Evolutionary conservation across 1,140 invertebrate species (phyloP), one percentile per base, ranked within the genome.

Genomic region (Hyphantria cunea): DNA sequence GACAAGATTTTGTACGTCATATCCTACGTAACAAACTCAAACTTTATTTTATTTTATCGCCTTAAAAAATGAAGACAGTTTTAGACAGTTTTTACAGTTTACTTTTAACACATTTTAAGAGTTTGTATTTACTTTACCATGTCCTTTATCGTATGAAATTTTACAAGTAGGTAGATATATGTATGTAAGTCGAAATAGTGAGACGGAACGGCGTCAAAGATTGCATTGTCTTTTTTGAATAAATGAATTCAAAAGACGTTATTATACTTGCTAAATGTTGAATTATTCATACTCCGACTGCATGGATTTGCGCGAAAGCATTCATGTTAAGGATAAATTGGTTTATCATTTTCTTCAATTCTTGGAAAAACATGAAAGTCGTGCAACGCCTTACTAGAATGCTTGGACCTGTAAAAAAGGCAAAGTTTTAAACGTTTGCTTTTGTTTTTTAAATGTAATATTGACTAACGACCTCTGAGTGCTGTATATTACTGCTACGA

Each of bases 161-260:
- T 25, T 1, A 25, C 17, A 25, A 25, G 5, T 25, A 25, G 1
- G 17, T 25, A 5, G 5, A 25, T 25, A 1, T 3, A 25, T 25
- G 17, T 25, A 25, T 41, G 8, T 13, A 11, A 33, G 8, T 9
- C 17, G 11, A n/a, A 10, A 51, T 7, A 11, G 14, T 14, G 15
- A 60, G 58, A 60, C 58, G 31, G 48, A 60, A 60, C 51, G 58
- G 58, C 48, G 58, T 33, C 58, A 14, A 51, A 12, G 45, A 51
- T 44, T 50, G 31, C 39, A 60, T 58, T 44, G 39, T 32, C 15
- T 42, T 42, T n/a, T n/a, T n/a, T n/a, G n/a, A n/a, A 48, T 58
- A 34, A 56, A 58, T 58, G 44, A 48, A 58, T 58, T 15, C 37
- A 1, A 48, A 49, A 48, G 10, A 31, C 14, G 15, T 31, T 48